Base-by-base conservation (phyloP, 2,888 invertebrate species). In the Andrena marginata region DNA sequence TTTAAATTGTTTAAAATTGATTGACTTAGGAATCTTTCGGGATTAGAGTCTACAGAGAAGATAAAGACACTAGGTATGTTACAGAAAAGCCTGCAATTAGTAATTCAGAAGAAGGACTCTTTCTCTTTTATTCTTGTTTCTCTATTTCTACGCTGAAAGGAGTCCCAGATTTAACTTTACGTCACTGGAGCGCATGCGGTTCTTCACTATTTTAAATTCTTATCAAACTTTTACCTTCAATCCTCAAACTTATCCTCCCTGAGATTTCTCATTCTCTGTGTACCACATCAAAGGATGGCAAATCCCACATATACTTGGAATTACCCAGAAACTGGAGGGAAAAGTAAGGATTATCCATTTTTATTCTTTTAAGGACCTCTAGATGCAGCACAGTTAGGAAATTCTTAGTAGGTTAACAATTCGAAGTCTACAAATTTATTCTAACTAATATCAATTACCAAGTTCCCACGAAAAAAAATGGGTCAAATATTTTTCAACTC, bases 201-300 rank as follows among this genome's bases (percentile, higher is more conserved):
- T 26, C 20, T 8, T 60, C 20, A 0, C 31, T 54, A 29, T 16
- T 35, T 51, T 60, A 62, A 68, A 75, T 78, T 75, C 68, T 33
- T 48, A n/a, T 68, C 16, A 68, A 63, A 63, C 54, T 56, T 63
- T 23, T 6, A 31, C n/a, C 31, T 16, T 54, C 48, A 54, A 74
- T 68, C 68, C 48, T 48, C n/a, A 49, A 68, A 74, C 68, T 69
- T 68, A 42, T 51, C 26, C 54, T 68, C 26, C 20, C 31, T n/a
- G 13, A 23, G 29, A 29, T 77, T 59, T 31, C 20, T 56, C 23
- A 29, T 76, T 56, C 68, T 56, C 48, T 76, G 20, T 64, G 67
- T 49, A 42, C 31, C 31, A n/a, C 7, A 29, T 42, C 35, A 49
- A 74, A 35, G 16, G 13, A 16, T 10, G 6, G 13, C 16, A 62